Base-by-base conservation (phyloP, 2,797 vertebrate genomes). In the Setipinna tenuifilis region DNA sequence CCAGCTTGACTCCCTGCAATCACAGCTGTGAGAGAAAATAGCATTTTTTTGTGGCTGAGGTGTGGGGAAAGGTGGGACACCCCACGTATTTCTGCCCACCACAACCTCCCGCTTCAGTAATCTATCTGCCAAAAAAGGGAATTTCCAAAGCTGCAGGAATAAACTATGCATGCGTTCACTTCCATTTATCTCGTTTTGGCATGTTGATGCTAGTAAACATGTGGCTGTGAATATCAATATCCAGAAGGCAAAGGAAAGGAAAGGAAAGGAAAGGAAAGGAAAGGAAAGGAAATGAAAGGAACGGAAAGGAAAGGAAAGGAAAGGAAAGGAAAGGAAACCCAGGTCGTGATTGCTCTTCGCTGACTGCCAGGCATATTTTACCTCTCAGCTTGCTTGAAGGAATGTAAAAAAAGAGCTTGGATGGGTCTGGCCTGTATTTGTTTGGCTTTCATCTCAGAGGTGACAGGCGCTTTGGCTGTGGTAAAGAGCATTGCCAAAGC, bases 211-310 rank as follows among this genome's bases (percentile, higher is more conserved):
- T 3, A 31, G 19, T 85, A 82, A 78, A 82, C 50, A 80, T 41
- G 71, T 44, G 83, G 58, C 11, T 21, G 54, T 31, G 78, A 54
- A 87, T 80, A 87, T 88, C 68, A 82, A 81, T 86, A 85, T 50
- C 81, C 46, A 35, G 17, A 78, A 31, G 11, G 28, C 25, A 41
- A 25, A n/a, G 68, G 35, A 35, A 44, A 41, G 41, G 71, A 44
- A 54, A 14, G 35, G 17, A 75, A 17, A 28, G 31, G 68, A 41
- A 28, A 41, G 68, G 31, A 31, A 75, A 68, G 31, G 62, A 68
- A n/a, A n/a, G n/a, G n/a, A n/a, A n/a, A n/a, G n/a, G n/a, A 48
- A 48, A 10, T 4, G 46, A 48, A 10, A 48, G 46, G 46, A 48
- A 48, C 46, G 46, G 10, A 10, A 48, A 48, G 46, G n/a, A n/a